Evolutionary conservation across 2,113 vertebrate genomes (phyloP).

Genomic region (Bucco capensis): DNA sequence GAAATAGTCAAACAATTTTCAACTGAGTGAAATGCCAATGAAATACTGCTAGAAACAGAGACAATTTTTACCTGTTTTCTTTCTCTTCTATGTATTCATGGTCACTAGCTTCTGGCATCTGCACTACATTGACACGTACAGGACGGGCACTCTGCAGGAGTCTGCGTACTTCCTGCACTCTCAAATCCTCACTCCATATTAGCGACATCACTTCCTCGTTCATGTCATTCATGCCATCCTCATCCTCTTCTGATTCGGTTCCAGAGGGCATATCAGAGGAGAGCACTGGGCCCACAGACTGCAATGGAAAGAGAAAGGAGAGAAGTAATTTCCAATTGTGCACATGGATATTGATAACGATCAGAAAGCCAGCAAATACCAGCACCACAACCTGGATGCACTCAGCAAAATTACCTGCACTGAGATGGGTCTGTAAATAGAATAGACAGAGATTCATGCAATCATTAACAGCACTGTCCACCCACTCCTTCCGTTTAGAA

Average conservation of each 20-base stretch:
- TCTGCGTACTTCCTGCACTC: conserved; percentile 92
- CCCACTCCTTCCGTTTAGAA: not conserved
- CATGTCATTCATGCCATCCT: conserved; percentile 96
- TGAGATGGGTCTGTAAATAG: not conserved
- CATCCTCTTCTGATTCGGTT: conserved; percentile 89
- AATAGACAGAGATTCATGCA: rapidly evolving
- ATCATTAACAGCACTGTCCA: rapidly evolving
- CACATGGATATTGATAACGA: too few relatives aligned
- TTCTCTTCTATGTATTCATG: conserved; percentile 98
- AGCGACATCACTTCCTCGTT: conserved; percentile 91
- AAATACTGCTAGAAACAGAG: not conserved
- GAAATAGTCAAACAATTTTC: not conserved
- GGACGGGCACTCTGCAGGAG: conserved; percentile 94
- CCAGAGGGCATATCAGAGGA: conserved; percentile 83
- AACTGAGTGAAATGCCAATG: rapidly evolving
- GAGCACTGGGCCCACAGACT: conserved; percentile 82
- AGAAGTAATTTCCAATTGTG: not conserved
- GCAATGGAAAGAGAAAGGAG: not conserved
- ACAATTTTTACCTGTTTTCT: conserved; percentile 85
- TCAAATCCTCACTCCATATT: conserved; percentile 94
- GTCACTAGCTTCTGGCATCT: conserved; percentile 93
- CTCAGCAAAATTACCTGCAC: not conserved
- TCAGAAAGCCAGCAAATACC: not conserved
- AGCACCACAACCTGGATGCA: too few relatives aligned
- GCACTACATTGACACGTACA: conserved; percentile 89